Base-by-base conservation (phyloP, 1,140 invertebrate genomes). In the Marisa cornuarietis region DNA sequence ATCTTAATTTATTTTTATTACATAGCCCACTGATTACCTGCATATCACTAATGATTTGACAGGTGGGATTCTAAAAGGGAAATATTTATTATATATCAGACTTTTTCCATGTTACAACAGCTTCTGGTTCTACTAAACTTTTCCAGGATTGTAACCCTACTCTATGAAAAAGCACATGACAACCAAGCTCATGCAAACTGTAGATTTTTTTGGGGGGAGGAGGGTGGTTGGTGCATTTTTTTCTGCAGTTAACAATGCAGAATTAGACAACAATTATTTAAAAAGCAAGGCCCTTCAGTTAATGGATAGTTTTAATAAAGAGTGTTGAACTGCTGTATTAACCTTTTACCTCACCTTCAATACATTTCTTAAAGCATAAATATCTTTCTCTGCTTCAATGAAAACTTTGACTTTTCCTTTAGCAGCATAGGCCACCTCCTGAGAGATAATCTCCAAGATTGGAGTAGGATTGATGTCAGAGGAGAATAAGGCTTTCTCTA, bases 391-490 rank as follows among this genome's bases (percentile, higher is more conserved):
- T 16, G 68, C 69, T 26, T 79, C 69, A 22, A 79, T 79, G 68
- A 26, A 79, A 42, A 79, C 78, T 31, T 24, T 79, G 69, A 80
- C 79, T 24, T 71, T 42, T 11, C 80, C 81, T 24, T 78, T 69
- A 0, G 73, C 73, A 42, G 76, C 75, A 6, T 76, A 75, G 22
- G 79, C 75, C 68, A 84, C 20, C 42, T 80, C 83, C 49, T 79
- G 72, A 22, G 68, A 31, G 6, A 83, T 63, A 61, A 84, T 71
- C 18, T 71, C 58, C 14, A 76, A 62, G 24, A 82, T 69, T n/a
- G 68, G 76, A 8, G 71, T 58, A 0, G 79, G 79, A 26, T 84
- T 84, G 42, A 76, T 68, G 52, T 76, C 74, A 71, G 79, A 81
- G 24, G 49, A 61, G 71, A 73, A 79, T 58, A 79, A 24, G 69